Base-by-base conservation (phyloP, 2,797 vertebrate genomes). In the Chloroceryle inda region DNA sequence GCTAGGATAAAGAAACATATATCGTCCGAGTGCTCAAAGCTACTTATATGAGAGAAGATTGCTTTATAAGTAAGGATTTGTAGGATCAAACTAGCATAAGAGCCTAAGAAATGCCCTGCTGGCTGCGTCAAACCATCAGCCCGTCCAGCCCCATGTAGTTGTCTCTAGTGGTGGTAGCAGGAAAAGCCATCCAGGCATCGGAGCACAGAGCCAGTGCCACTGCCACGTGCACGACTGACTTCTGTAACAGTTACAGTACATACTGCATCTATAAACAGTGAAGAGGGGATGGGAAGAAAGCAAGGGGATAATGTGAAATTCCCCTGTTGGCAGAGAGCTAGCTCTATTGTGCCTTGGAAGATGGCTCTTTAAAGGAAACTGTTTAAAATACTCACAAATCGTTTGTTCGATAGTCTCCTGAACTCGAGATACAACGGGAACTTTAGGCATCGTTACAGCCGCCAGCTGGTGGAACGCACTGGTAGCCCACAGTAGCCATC, bases 61-160 rank as follows among this genome's bases (percentile, higher is more conserved):
- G 89, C 76, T 88, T 53, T 73, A 3, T 86, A 83, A 95, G 72
- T 58, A 80, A 95, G 94, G 73, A 89, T 95, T 89, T 92, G 79
- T 40, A 69, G 91, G 95, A 81, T 91, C 79, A 93, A 76, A 72
- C 2, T 4, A 64, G 75, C 31, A 8, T 81, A 85, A 82, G 45
- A 92, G 44, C 88, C 13, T 62, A 89, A 74, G 83, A 37, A 94
- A 88, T 11, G 17, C 5, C 1, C 23, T 42, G 31, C 56, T 75
- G 40, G 31, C 56, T 75, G 40, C 8, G 1, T 81, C 76, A 58
- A 71, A 55, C 13, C 83, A 4, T 7, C 0, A 0, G 29, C 44
- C 33, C 2, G 1, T 27, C 13, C 33, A 31, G 44, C 24, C 63
- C 38, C 0, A 0, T 3, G 2, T 10, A 27, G 37, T 69, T 45